Conservation (phyloP, 1,140 invertebrate species). For the Drosophila bocqueti region DNA sequence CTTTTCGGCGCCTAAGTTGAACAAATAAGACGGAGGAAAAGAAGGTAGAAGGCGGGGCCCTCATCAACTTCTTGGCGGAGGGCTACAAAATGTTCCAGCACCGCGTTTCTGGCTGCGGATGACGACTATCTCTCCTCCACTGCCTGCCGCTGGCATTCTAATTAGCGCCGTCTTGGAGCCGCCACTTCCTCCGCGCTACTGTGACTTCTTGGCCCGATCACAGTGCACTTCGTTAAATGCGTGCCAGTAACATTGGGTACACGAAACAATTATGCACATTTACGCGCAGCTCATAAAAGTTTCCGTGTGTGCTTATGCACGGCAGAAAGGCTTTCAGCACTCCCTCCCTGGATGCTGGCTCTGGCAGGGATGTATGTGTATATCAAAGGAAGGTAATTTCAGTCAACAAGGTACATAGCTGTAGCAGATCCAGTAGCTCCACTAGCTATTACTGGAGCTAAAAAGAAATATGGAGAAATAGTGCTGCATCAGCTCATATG, state of each 20-base stretch:
- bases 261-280: conserved; percentile 74
- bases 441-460: not conserved
- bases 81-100: conserved; percentile 41
- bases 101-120: conserved; percentile 30
- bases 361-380: not conserved
- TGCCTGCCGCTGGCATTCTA: conserved; percentile 50
- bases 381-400: conserved; percentile 9
- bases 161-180: conserved; percentile 60
- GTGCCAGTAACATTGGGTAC: conserved; percentile 69
- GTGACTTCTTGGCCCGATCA: conserved; percentile 38
- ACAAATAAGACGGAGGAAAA: conserved; percentile 30
- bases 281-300: conserved; percentile 52
- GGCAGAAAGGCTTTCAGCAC: conserved; percentile 9
- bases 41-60: conserved; percentile 13
- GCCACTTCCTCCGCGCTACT: conserved; percentile 4
- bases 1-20: conserved; percentile 44
- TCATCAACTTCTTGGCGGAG: conserved; percentile 37
- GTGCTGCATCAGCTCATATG: conserved; percentile 1
- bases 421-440: not conserved
- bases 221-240: conserved; percentile 58
- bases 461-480: not conserved
- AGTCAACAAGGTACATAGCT: conserved; percentile 8
- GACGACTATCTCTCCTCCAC: conserved; percentile 31
- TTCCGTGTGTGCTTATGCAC: conserved; percentile 9
- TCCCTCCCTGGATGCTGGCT: not conserved